Conservation (phyloP, 2,888 invertebrate genomes). For the Octonoba sinensis region DNA sequence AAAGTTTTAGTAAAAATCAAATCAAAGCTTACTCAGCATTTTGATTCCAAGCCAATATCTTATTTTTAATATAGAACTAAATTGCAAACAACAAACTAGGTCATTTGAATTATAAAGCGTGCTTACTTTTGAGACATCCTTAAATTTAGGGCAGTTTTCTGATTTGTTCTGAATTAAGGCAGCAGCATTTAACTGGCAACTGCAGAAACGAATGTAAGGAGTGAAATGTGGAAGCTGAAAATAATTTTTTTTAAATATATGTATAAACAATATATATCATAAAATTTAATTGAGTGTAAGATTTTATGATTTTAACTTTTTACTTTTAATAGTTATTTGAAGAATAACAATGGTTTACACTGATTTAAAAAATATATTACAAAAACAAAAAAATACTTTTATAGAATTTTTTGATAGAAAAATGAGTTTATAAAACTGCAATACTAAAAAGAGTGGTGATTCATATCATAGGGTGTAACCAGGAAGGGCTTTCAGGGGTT, state of each 20-base stretch:
- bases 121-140: slow-evolving; percentile 73
- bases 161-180: slow-evolving; percentile 78
- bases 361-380: too few relatives aligned
- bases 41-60: too few relatives aligned
- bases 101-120: neutral
- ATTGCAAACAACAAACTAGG: neutral
- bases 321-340: too few relatives aligned
- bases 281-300: neutral
- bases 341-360: too few relatives aligned
- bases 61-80: too few relatives aligned
- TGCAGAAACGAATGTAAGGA: slow-evolving; percentile 80
- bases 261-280: neutral
- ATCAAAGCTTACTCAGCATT: neutral
- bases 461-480: too few relatives aligned
- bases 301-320: too few relatives aligned
- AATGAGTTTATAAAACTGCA: too few relatives aligned
- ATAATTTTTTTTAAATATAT: neutral
- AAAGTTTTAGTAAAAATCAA: neutral
- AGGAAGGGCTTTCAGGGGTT: too few relatives aligned
- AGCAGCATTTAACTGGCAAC: slow-evolving; percentile 81
- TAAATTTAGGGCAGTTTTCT: slow-evolving; percentile 77
- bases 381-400: too few relatives aligned
- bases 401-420: too few relatives aligned
- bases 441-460: too few relatives aligned
- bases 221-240: slow-evolving; percentile 63